Conservation (phyloP, 2,888 invertebrate species). For the Hydriomena furcata region DNA sequence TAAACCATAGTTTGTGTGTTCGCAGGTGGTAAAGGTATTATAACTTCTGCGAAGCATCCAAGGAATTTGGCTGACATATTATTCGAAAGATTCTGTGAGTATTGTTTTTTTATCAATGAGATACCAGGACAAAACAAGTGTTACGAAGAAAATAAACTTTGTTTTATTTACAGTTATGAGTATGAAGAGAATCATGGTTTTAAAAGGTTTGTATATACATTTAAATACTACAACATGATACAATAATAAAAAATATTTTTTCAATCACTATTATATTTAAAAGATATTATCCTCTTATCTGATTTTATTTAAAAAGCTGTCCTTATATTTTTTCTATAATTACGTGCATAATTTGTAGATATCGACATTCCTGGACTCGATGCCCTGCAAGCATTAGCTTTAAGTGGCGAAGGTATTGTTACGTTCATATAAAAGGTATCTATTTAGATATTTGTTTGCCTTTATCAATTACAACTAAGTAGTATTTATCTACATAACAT, state of each 20-base stretch:
- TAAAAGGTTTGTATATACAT: constrained; percentile 43
- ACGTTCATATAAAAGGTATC: too few species aligned
- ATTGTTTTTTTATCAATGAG: constrained; percentile 12
- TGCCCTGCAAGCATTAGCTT: constrained; percentile 62
- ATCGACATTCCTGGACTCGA: constrained; percentile 58
- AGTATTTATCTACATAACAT: too few species aligned
- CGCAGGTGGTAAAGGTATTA: constrained; percentile 63
- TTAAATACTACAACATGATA: too few species aligned
- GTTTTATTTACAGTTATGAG: constrained; percentile 23
- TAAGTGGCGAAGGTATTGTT: constrained; percentile 61
- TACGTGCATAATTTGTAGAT: constrained; percentile 39
- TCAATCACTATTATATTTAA: too few species aligned
- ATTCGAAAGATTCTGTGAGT: constrained; percentile 63
- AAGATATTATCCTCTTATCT: too few species aligned
- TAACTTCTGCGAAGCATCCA: constrained; percentile 50
- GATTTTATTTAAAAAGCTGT: too few species aligned
- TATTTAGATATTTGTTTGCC: too few species aligned
- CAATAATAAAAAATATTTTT: too few species aligned
- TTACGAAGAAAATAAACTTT: not conserved
- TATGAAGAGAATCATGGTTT: constrained; percentile 44
- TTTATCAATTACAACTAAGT: too few species aligned
- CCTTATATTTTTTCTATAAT: too few species aligned
- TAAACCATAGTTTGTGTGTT: too few species aligned
- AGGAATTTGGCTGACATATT: constrained; percentile 60
- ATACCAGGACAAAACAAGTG: too few species aligned